Evolutionary conservation across 2,113 vertebrate species (phyloP).

Genomic region (Emberiza fucata): DNA sequence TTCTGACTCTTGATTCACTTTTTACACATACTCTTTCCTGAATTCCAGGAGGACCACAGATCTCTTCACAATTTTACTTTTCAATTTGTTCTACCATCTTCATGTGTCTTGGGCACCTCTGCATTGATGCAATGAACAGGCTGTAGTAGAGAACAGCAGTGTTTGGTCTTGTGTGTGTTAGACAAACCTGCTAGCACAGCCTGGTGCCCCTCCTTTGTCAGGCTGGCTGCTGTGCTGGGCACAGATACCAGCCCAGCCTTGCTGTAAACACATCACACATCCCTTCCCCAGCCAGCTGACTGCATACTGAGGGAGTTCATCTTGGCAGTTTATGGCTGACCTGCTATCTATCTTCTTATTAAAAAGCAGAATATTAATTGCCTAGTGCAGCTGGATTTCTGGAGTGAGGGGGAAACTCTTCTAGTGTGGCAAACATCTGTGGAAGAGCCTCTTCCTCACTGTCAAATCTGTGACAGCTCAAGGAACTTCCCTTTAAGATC

Average conservation of each 20-base stretch:
- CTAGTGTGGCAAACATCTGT: background rate
- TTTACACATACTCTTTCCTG: background rate
- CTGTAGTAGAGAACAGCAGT: background rate
- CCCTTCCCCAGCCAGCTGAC: background rate
- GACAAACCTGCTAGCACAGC: background rate
- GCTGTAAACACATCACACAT: background rate
- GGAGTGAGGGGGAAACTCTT: background rate
- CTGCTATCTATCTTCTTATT: background rate
- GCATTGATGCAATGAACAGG: background rate
- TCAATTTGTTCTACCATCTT: background rate
- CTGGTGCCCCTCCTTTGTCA: background rate
- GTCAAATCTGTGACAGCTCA: background rate
- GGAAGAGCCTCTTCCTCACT: background rate
- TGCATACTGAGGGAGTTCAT: rapidly evolving
- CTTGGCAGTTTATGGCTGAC: background rate
- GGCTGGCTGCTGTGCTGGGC: background rate
- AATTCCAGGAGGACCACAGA: background rate
- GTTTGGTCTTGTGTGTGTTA: background rate
- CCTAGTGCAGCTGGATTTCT: background rate
- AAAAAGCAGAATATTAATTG: background rate
- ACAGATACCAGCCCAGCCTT: background rate
- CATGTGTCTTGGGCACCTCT: background rate
- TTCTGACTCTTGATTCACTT: background rate
- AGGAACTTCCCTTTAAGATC: constrained; percentile 20
- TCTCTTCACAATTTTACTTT: background rate